Conservation (phyloP, 2,113 vertebrate species). For the Piaya cayana region DNA sequence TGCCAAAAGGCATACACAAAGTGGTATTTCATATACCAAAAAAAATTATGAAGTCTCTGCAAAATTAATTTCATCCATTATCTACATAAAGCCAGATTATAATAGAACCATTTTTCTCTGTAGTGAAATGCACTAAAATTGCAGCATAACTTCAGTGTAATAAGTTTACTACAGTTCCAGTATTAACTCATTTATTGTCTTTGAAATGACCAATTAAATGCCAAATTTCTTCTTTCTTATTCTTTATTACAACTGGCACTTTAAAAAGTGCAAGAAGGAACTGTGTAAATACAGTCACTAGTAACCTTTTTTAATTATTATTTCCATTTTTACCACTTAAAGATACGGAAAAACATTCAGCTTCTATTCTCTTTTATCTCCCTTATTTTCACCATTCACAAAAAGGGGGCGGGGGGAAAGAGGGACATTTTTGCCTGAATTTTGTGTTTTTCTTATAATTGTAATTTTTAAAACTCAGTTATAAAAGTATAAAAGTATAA, state of each 20-base stretch:
- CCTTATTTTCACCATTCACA: background rate
- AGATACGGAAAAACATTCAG: background rate
- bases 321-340: background rate
- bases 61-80: constrained; percentile 50
- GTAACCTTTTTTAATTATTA: background rate
- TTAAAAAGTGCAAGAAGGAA: background rate
- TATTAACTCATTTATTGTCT: background rate
- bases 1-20: constrained; percentile 34
- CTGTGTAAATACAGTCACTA: background rate
- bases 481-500: background rate
- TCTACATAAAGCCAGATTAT: constrained; percentile 18
- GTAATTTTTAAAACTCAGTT: background rate
- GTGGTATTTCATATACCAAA: constrained; percentile 27
- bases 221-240: background rate
- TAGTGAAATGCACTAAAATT: background rate
- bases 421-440: background rate
- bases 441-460: background rate
- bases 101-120: background rate
- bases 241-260: background rate
- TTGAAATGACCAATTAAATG: background rate
- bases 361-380: background rate
- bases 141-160: background rate
- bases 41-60: constrained; percentile 18
- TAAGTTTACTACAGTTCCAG: background rate
- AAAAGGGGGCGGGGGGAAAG: background rate